These are phyloP conservation scores for Metallyticus violacea DNA, from an alignment of 2,888 invertebrate genomes.

Conservation along the genomic window DNA sequence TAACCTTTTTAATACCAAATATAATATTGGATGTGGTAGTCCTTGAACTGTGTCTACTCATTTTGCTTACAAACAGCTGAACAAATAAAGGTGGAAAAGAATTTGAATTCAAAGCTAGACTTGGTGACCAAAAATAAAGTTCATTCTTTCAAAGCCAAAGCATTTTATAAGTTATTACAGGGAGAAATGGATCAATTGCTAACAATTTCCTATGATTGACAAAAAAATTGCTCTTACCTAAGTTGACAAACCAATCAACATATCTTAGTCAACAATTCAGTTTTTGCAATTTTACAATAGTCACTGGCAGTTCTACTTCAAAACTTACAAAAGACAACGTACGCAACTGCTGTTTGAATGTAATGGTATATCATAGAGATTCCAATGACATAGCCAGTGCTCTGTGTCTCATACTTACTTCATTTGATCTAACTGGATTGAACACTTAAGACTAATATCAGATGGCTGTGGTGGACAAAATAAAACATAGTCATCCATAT, in stretches of 20 bases:
- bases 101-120: not conserved
- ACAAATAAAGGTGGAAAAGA: not conserved
- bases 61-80: not conserved
- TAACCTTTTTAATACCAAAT: not conserved
- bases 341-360: not conserved
- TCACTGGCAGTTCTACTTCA: not conserved
- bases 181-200: not conserved
- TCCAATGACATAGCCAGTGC: conserved; percentile 16
- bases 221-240: conserved; percentile 5
- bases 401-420: not conserved
- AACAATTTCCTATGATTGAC: conserved; percentile 3
- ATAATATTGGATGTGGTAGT: not conserved
- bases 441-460: not conserved
- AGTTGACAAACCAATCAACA: conserved; percentile 1
- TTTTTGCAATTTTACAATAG: conserved; percentile 9
- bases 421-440: not conserved
- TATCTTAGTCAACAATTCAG: not conserved
- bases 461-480: conserved; percentile 15
- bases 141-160: not conserved
- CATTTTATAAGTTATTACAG: conserved; percentile 7
- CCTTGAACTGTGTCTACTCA: not conserved
- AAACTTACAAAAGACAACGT: not conserved
- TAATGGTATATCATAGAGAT: not conserved
- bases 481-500: not conserved
- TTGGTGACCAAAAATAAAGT: not conserved